Evolutionary conservation across 2,888 invertebrate species (phyloP), one percentile per base, ranked within the genome.

Genomic region (Pogonocherus hispidulus): DNA sequence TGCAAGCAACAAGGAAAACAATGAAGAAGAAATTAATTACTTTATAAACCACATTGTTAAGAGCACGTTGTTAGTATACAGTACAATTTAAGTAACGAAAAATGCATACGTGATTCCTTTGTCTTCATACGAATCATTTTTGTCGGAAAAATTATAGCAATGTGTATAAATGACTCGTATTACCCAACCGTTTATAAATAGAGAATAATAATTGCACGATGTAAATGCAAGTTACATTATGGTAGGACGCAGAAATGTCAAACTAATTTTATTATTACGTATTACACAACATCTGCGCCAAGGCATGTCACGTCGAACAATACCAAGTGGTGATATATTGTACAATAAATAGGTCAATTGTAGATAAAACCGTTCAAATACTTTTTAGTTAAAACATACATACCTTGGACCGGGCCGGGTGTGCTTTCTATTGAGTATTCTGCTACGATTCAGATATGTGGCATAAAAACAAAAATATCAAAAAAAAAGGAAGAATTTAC

Each of bases 201-300:
- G 59, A 47, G 44, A 32, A 41, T 5, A 32, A 52, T 52, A 47
- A 59, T 47, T 59, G 59, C 47, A 47, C 32, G 27, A 47, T 16
- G 59, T 19, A 47, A 46, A 47, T 59, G 59, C 59, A 59, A 47
- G 59, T 47, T 35, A 35, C 32, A 47, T 59, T 59, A 59, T 47
- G 59, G 59, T 59, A 59, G 59, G 59, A 59, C 59, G 35, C 32
- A 11, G 32, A 47, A 57, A 59, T 47, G 59, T 59, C 59, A 59
- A 59, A 59, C 59, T 59, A 59, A 59, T 59, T 46, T 59, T 59
- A 59, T 59, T n/a, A 14, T 41, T 41, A 1, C 14, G n/a, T n/a
- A n/a, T n/a, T n/a, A n/a, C 2, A 14, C 41, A n/a, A n/a, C 4
- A 41, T 41, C 5, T 16, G 41, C n/a, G 41, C 11, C 41, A 1